These are phyloP conservation scores for Cheilosia variabilis DNA, from an alignment of 2,888 invertebrate genomes.

Conservation along the genomic window DNA sequence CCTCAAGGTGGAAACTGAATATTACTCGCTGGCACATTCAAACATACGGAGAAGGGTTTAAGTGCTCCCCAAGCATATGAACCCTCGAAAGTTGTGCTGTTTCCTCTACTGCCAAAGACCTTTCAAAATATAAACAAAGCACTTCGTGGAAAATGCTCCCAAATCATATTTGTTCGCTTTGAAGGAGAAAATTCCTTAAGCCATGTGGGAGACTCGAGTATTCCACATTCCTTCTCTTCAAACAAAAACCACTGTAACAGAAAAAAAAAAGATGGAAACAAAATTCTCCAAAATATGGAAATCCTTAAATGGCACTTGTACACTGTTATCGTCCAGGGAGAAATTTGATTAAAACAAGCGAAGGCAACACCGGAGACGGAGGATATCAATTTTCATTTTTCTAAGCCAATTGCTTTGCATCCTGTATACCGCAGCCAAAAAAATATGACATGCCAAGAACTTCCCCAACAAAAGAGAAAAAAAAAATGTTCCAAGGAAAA, in stretches of 20 bases:
- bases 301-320: constrained; percentile 59
- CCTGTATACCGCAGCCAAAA: constrained; percentile 3
- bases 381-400: constrained; percentile 56
- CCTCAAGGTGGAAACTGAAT: constrained; percentile 37
- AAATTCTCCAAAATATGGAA: constrained; percentile 46
- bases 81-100: constrained; percentile 34
- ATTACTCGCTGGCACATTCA: constrained; percentile 38
- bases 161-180: constrained; percentile 63
- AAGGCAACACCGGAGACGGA: constrained; percentile 33
- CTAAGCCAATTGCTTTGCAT: constrained; percentile 42
- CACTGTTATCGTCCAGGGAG: constrained; percentile 50
- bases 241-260: neutral
- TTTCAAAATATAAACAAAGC: constrained; percentile 64
- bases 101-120: constrained; percentile 38
- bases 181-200: constrained; percentile 63
- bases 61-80: constrained; percentile 64
- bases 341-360: constrained; percentile 57
- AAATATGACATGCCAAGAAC: constrained; percentile 14
- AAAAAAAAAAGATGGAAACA: constrained; percentile 8
- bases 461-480: constrained; percentile 1
- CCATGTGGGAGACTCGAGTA: constrained; percentile 65
- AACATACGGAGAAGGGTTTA: constrained; percentile 50
- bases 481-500: neutral
- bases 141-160: constrained; percentile 39
- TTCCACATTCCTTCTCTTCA: constrained; percentile 9